These are phyloP conservation scores for Thunnus thynnus DNA, from an alignment of 2,113 vertebrate genomes.

Conservation along the genomic window DNA sequence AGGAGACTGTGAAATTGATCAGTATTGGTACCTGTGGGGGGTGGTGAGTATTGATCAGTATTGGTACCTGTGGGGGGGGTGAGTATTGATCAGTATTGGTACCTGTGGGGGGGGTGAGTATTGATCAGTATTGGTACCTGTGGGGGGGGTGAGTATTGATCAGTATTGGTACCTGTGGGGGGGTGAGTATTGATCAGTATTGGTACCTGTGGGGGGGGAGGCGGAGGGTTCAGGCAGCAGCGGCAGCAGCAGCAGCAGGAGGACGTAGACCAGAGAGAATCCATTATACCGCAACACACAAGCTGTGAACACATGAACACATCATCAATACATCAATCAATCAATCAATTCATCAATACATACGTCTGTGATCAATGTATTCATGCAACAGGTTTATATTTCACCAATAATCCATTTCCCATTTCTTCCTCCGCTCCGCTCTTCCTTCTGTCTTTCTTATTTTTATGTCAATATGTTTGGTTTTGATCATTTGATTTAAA, in stretches of 20 bases:
- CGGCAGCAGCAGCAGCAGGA: conserved; percentile 95
- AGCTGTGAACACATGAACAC: conserved; percentile 77
- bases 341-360: neutral
- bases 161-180: neutral
- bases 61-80: too few relatives aligned
- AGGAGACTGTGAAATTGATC: neutral
- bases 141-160: neutral
- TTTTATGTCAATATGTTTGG: too few relatives aligned
- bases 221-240: conserved; percentile 92
- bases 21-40: neutral
- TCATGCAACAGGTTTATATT: too few relatives aligned
- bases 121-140: neutral
- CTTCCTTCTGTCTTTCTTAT: too few relatives aligned
- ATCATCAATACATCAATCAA: conserved; percentile 1
- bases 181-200: neutral
- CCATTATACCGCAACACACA: conserved; percentile 94
- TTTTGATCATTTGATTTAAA: too few relatives aligned
- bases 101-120: too few relatives aligned
- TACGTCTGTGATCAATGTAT: too few relatives aligned
- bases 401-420: too few relatives aligned
- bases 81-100: too few relatives aligned
- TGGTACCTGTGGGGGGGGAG: conserved; percentile 89
- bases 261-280: conserved; percentile 94
- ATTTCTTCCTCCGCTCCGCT: too few relatives aligned
- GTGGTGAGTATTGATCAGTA: neutral